Percentiles rank a stretch among this genome's conserved stretches.
Conservation (phyloP, 1,140 invertebrate species). For the Microplitis demolitor region DNA sequence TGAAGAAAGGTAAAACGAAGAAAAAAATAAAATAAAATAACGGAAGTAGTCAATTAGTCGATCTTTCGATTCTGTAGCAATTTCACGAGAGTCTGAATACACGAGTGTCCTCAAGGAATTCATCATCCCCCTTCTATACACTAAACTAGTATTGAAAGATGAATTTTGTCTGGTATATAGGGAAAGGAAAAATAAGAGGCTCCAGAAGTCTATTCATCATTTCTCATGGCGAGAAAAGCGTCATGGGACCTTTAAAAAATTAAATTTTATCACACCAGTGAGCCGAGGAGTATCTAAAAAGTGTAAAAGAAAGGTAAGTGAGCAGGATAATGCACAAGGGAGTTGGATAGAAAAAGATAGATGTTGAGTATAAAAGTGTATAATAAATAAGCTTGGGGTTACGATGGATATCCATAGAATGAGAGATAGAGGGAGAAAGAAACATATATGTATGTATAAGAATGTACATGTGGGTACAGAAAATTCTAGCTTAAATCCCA, state of each 20-base stretch:
- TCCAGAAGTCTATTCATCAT: conserved; percentile 16
- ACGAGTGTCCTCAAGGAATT: not conserved
- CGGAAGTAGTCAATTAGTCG: conserved; percentile 45
- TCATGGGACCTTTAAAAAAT: conserved; percentile 23
- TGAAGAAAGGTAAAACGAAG: not conserved
- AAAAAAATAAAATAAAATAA: conserved; percentile 7
- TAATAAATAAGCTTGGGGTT: conserved; percentile 18
- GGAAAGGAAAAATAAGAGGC: not conserved
- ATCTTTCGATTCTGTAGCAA: conserved; percentile 23
- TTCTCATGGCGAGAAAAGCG: not conserved
- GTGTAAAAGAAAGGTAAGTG: not conserved
- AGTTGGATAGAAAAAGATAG: not conserved
- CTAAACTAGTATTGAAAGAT: not conserved
- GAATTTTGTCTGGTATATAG: not conserved
- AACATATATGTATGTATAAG: not conserved
- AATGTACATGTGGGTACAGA: conserved; percentile 15
- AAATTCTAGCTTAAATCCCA: conserved; percentile 36
- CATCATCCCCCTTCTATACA: not conserved
- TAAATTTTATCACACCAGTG: conserved; percentile 28
- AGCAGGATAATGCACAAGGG: not conserved
- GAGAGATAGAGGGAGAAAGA: conserved; percentile 4
- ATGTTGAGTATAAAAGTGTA: not conserved
- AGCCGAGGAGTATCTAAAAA: not conserved
- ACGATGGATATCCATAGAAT: not conserved
- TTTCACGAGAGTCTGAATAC: conserved; percentile 1